Evolutionary conservation across 2,888 invertebrate genomes (phyloP), one percentile per base, ranked within the genome.

Genomic region (Steinernema carpocapsae): DNA sequence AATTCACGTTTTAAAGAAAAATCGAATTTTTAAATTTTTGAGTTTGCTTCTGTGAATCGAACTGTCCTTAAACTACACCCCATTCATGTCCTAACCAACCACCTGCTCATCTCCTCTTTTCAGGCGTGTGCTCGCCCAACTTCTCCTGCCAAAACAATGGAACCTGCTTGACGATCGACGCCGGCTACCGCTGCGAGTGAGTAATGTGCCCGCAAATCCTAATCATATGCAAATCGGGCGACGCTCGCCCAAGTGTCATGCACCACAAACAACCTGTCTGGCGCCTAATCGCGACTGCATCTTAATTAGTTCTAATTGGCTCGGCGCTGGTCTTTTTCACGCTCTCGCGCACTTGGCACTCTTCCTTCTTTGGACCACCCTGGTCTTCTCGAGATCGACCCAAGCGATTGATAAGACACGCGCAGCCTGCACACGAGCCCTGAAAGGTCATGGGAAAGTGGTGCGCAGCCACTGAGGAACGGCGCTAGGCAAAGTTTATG

Each of bases 151-250:
- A 26, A 56, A 56, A 56, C 56, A 56, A 56, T 26, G 56, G 56
- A 56, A 56, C 56, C 24, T 56, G 56, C 56, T 19, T 56, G 56
- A 56, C 56, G 26, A 56, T 56, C 56, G 56, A 56, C 14, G 56
- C 56, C 56, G 56, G 56, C 56, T 56, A 56, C 56, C 56, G 56
- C 56, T 56, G 56, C 56, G 56, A 56, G 56, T 56, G 22, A 56
- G 56, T 56, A 26, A 56, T 26, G n/a, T n/a, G n/a, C n/a, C n/a
- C n/a, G 22, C 22, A 51, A 26, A 17, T 56, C 56, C 56, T 56
- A 56, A 56, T 56, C 56, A 56, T 56, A 56, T 56, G 56, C 56
- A 56, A 56, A 56, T 56, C 56, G 26, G 24, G 56, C 14, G 51
- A 6, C 26, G 56, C 22, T 56, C 26, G 56, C 56, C 26, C 56